Evolutionary conservation across 2,113 vertebrate genomes (phyloP).

Genomic region (Piprites chloris): DNA sequence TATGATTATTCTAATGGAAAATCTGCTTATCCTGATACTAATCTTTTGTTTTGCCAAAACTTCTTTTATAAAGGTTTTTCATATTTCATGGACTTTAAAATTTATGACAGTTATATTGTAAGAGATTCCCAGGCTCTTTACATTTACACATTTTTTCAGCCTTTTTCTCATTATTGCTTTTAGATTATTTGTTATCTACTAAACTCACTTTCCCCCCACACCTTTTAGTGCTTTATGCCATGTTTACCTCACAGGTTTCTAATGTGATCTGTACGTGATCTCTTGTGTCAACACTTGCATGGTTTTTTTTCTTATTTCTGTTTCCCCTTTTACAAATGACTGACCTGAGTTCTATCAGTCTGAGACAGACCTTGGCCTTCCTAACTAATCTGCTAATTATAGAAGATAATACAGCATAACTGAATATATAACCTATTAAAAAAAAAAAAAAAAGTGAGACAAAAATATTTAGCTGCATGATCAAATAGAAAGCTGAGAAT

Average conservation of each 20-base stretch:
- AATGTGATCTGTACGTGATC: not conserved
- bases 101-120: not conserved
- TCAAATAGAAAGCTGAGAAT: not conserved
- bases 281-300: not conserved
- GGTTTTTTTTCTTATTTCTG: not conserved
- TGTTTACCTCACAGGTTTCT: not conserved
- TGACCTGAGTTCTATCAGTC: not conserved
- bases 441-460: not conserved
- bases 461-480: not conserved
- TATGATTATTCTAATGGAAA: conserved; percentile 37
- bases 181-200: not conserved
- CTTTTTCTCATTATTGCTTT: not conserved
- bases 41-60: not conserved
- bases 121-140: not conserved
- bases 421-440: not conserved
- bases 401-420: not conserved
- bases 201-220: not conserved
- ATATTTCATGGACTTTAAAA: conserved; percentile 3
- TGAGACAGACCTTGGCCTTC: not conserved
- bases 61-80: not conserved
- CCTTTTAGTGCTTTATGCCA: not conserved
- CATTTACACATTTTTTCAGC: not conserved
- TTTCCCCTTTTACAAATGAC: not conserved
- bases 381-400: not conserved
- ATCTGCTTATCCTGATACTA: not conserved